Base-by-base conservation (phyloP, 2,888 invertebrate species). In the Halictus ligatus region DNA sequence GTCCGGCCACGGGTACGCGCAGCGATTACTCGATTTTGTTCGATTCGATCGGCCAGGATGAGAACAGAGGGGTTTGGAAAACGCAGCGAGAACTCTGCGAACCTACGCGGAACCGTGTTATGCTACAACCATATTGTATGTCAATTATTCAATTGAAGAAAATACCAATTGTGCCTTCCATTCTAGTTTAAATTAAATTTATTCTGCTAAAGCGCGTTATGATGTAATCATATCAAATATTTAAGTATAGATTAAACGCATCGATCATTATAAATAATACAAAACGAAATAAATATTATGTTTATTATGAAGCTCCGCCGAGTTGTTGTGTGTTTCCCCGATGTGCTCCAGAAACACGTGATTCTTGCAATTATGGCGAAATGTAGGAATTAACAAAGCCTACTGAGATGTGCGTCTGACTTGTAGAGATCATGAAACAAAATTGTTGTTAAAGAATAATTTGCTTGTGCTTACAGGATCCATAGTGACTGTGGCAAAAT, bases 211-310 rank as follows among this genome's bases (percentile, higher is more conserved):
- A 82, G 72, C 58, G 71, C 73, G 75, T 74, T 82, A 48, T 75
- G 21, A 90, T 83, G 80, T 85, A 89, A 91, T 89, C 87, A 90
- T 90, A 92, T 92, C 86, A 88, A 73, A 90, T 90, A 89, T 92
- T 69, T 84, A 89, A 84, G 82, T 75, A 88, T 91, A 90, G 77
- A 92, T 91, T 90, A 91, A 91, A 91, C 84, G 89, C 88, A 92
- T 90, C 90, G 84, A 93, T 92, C 92, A 94, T 93, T 92, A 92
- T 91, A 92, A 90, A 92, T 92, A 92, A 92, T 90, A 92, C 92
- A 91, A 93, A 92, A 92, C 93, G 93, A 93, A 94, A 93, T 93
- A 90, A 91, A 91, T 89, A 78, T 93, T 94, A 94, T 93, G 94
- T 94, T 94, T 94, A 93, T 94, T 94, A 93, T 69, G 69, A 69